Evolutionary conservation across 2,888 invertebrate species (phyloP).

Genomic region (Harpalus rubripes): DNA sequence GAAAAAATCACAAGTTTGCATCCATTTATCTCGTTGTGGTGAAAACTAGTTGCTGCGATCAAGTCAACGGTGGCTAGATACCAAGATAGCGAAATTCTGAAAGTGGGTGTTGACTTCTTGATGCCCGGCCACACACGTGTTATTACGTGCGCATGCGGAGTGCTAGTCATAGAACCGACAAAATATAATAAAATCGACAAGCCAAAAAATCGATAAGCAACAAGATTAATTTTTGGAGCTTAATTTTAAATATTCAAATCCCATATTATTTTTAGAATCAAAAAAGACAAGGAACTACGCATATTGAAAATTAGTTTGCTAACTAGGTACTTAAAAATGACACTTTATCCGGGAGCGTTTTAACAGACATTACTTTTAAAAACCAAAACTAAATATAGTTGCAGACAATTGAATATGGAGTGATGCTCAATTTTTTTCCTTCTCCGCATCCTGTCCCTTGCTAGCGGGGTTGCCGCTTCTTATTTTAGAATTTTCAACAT

Average conservation of each 20-base stretch:
- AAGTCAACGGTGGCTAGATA: conserved; percentile 55
- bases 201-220: background rate
- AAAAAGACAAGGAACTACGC: too few relatives aligned
- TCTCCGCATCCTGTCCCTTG: too few relatives aligned
- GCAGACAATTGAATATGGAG: too few relatives aligned
- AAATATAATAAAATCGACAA: background rate
- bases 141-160: conserved; percentile 43
- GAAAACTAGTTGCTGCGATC: conserved; percentile 51
- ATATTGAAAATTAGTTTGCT: too few relatives aligned
- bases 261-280: too few relatives aligned
- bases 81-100: conserved; percentile 63
- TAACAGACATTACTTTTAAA: too few relatives aligned
- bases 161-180: background rate
- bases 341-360: too few relatives aligned
- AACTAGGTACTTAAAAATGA: too few relatives aligned
- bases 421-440: too few relatives aligned
- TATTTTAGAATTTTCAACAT: too few relatives aligned
- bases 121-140: conserved; percentile 61
- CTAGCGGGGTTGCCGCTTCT: too few relatives aligned
- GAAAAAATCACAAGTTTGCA: conserved; percentile 53
- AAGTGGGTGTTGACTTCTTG: conserved; percentile 64
- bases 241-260: background rate
- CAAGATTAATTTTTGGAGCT: background rate
- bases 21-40: conserved; percentile 63
- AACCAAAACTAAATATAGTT: too few relatives aligned